Conservation (phyloP, 1,140 invertebrate species). For the Lasaia peninsularis region DNA sequence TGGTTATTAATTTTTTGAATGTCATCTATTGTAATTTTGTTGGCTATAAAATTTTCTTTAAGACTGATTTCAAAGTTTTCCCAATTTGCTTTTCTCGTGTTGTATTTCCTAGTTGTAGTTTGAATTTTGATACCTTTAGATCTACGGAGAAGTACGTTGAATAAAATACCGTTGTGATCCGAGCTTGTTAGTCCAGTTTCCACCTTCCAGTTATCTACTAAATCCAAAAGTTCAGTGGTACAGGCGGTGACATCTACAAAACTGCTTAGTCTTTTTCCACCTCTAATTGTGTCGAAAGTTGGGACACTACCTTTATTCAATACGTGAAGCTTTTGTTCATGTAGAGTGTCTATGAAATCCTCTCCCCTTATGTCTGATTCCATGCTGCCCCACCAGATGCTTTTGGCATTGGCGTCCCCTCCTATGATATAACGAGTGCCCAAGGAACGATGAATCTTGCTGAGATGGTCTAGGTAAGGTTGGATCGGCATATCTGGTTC, state of each 20-base stretch:
- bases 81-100: too few species aligned
- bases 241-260: conserved; percentile 9
- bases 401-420: too few species aligned
- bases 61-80: too few species aligned
- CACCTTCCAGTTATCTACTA: conserved; percentile 3
- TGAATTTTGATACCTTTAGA: background rate
- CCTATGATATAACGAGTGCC: too few species aligned
- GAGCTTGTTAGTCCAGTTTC: conserved; percentile 1
- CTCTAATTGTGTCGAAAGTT: background rate
- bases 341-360: background rate
- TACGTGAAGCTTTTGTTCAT: background rate
- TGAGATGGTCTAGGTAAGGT: too few species aligned
- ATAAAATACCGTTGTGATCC: conserved; percentile 15
- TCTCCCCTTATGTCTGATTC: background rate
- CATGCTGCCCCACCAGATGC: too few species aligned
- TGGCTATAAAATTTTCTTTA: too few species aligned
- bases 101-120: too few species aligned
- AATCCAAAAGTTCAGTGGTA: background rate
- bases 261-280: background rate
- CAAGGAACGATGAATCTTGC: too few species aligned
- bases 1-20: too few species aligned
- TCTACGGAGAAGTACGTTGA: background rate
- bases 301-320: background rate
- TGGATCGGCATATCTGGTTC: too few species aligned
- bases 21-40: too few species aligned